Conservation (phyloP, 2,113 vertebrate genomes). For the Stictonetta naevosa region DNA sequence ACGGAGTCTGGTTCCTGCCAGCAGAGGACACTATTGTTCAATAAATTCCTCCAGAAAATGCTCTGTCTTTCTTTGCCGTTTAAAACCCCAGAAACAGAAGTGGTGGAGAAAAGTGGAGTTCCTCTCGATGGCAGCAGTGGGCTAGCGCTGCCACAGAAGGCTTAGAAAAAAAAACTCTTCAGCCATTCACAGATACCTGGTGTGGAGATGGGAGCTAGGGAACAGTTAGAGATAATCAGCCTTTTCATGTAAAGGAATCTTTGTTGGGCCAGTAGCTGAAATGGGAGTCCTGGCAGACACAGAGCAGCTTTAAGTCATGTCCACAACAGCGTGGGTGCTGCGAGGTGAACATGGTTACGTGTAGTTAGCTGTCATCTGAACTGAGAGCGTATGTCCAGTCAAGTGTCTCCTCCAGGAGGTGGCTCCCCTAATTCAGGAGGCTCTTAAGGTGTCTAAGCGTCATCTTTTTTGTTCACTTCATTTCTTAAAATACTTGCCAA, state of each 20-base stretch:
- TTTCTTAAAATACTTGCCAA: not conserved
- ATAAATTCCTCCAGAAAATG: not conserved
- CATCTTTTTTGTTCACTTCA: not conserved
- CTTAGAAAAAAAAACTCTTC: not conserved
- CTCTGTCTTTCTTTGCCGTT: too few relatives aligned
- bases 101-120: not conserved
- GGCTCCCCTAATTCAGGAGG: not conserved
- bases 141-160: not conserved
- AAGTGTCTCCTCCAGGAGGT: not conserved
- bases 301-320: not conserved
- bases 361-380: not conserved
- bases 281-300: not conserved
- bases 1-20: constrained; percentile 37
- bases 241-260: not conserved
- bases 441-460: not conserved
- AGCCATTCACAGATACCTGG: not conserved
- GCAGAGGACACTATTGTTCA: constrained; percentile 72
- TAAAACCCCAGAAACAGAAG: not conserved
- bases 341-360: not conserved
- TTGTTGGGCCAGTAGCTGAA: not conserved
- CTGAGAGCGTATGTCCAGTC: not conserved
- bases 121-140: not conserved
- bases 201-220: not conserved
- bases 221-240: not conserved
- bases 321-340: not conserved